These are phyloP conservation scores for Drosophila sulfurigaster DNA, from an alignment of 1,140 invertebrate genomes.

Conservation along the genomic window DNA sequence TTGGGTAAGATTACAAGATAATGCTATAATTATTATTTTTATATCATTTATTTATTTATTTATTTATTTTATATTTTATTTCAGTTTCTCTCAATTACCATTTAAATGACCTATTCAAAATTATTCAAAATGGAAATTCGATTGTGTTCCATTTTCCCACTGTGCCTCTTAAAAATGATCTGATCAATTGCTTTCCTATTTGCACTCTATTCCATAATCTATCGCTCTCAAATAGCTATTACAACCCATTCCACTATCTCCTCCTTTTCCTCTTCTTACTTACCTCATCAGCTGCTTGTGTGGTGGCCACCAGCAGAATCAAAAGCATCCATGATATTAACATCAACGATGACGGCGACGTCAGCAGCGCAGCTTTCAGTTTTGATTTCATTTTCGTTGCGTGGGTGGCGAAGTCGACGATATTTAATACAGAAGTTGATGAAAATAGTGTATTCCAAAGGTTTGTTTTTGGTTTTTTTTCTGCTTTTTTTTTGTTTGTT, in stretches of 20 bases:
- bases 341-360: slow-evolving; percentile 48
- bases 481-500: background rate
- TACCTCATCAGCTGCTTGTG: slow-evolving; percentile 76
- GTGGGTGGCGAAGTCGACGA: slow-evolving; percentile 25
- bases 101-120: no score
- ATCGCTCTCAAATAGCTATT: background rate
- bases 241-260: background rate
- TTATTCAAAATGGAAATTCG: background rate
- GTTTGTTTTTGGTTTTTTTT: slow-evolving; percentile 43
- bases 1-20: no score
- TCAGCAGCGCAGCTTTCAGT: slow-evolving; percentile 58
- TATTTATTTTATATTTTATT: no score
- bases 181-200: background rate
- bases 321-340: slow-evolving; percentile 57
- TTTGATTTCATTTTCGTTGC: slow-evolving; percentile 70
- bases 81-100: no score
- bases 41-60: no score
- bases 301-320: slow-evolving; percentile 62
- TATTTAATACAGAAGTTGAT: slow-evolving; percentile 30
- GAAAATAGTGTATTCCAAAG: slow-evolving; percentile 46
- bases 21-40: no score
- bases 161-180: background rate
- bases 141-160: background rate
- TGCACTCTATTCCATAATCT: background rate
- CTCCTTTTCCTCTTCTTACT: slow-evolving; percentile 13